A percentile compares a stretch with the other conserved stretches of the same genome.
Evolutionary conservation across 2,888 invertebrate species (phyloP).

Genomic region (Philereme vetulata): DNA sequence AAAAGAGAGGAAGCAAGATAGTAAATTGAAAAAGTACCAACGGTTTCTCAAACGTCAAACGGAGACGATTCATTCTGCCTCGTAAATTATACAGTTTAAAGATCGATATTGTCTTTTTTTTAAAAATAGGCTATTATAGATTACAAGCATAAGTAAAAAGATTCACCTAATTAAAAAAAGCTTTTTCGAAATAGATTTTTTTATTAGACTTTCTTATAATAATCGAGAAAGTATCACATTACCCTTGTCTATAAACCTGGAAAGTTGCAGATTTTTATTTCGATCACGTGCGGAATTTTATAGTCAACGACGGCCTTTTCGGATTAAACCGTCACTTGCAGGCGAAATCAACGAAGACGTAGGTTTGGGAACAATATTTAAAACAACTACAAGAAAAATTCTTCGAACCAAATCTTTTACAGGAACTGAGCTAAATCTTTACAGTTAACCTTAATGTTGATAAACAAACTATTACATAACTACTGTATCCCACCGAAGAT

Average conservation of each 20-base stretch:
- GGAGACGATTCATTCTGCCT: conserved; percentile 27
- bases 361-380: conserved; percentile 39
- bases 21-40: conserved; percentile 52
- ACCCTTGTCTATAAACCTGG: conserved; percentile 25
- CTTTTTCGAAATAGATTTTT: conserved; percentile 8
- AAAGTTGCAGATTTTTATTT: conserved; percentile 54
- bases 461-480: no score
- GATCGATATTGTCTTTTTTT: not conserved
- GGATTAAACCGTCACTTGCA: conserved; percentile 76
- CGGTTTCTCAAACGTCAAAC: conserved; percentile 47
- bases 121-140: not conserved
- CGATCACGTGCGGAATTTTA: conserved; percentile 67
- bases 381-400: conserved; percentile 22
- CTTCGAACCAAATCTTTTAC: no score
- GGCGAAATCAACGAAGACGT: conserved; percentile 62
- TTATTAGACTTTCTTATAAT: conserved; percentile 7
- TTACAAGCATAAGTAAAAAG: not conserved
- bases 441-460: no score
- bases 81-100: conserved; percentile 21
- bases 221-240: conserved; percentile 21
- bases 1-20: conserved; percentile 42
- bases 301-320: conserved; percentile 59
- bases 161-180: not conserved
- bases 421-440: no score
- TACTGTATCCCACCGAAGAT: no score